Base-by-base conservation (phyloP, 2,888 invertebrate genomes). In the Xestia ashworthii region DNA sequence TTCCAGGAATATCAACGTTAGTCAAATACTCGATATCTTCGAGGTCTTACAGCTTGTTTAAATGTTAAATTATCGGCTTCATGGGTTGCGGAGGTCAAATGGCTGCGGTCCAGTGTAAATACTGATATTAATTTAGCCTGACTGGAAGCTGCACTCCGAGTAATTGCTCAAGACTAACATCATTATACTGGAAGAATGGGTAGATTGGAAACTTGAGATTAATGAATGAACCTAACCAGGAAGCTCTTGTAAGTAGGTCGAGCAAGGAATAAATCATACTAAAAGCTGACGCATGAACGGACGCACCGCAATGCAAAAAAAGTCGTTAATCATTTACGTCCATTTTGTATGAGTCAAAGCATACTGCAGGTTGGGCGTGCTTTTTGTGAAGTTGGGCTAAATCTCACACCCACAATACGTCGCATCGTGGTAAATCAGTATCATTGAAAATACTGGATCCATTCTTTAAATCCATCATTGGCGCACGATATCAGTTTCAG, bases 61-160 rank as follows among this genome's bases (percentile, higher is more conserved):
- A 73, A 74, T 55, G 41, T 64, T 44, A 50, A 79, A 48, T 32
- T 58, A 50, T 50, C 46, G 32, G 64, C 50, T 74, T 64, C n/a
- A 25, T 38, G 62, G 38, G 58, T 60, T 46, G 44, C 58, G 41
- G 50, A 69, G 81, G 38, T 75, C 75, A 69, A 65, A 38, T 32
- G 25, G 74, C 64, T 68, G 64, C 64, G 58, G 44, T 58, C 64
- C 58, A 65, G 32, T 38, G 53, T 75, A 58, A 80, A 69, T 44
- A 46, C 68, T 65, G 50, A 53, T 75, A 69, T 69, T 81, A 81
- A 81, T 81, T 76, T 60, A 55, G 32, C 32, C 32, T n/a, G 53
- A 67, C 38, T 69, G 58, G 44, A 50, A 76, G 53, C 66, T 80
- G 55, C 80, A 71, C 70, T 71, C 76, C 32, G 41, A 67, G 60